Evolutionary conservation across 2,888 invertebrate genomes (phyloP).

Genomic region (Drosophila kanekoi): DNA sequence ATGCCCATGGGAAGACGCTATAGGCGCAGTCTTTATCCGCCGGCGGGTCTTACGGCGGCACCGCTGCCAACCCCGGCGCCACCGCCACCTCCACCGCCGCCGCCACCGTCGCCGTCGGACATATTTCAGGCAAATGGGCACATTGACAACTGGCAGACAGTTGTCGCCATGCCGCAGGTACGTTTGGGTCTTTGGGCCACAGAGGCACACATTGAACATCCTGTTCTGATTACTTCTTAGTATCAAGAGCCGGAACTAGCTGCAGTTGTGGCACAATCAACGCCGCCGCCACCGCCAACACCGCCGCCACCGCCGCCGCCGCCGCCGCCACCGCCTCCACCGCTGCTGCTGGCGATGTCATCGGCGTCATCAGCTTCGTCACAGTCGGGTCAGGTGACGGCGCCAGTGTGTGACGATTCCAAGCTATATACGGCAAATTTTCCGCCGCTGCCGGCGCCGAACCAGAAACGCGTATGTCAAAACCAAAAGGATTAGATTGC

Average conservation of each 20-base stretch:
- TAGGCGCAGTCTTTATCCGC: slow-evolving; percentile 3
- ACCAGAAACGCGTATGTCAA: slow-evolving; percentile 30
- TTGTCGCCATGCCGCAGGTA: slow-evolving; percentile 15
- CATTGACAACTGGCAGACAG: slow-evolving; percentile 13
- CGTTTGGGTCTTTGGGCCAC: background rate
- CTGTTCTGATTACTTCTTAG: slow-evolving; percentile 1
- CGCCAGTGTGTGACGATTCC: slow-evolving; percentile 17
- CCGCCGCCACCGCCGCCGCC: background rate
- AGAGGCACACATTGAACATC: background rate
- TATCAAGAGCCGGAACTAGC: slow-evolving; percentile 8
- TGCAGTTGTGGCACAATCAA: background rate
- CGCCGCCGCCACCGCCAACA: background rate
- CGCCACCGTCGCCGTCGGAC: background rate
- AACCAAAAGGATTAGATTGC: slow-evolving; percentile 1
- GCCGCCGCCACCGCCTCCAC: background rate
- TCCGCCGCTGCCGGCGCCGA: slow-evolving; percentile 54
- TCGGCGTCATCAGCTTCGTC: background rate
- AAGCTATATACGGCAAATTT: slow-evolving; percentile 43
- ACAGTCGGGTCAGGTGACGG: slow-evolving; percentile 11
- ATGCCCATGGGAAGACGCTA: slow-evolving; percentile 48
- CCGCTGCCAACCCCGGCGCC: background rate
- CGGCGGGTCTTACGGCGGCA: too few relatives aligned
- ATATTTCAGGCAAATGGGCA: slow-evolving; percentile 3
- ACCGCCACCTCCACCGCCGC: background rate
- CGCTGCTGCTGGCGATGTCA: background rate